These are phyloP conservation scores for Haemorhous mexicanus DNA, from an alignment of 2,113 vertebrate genomes.

Conservation along the genomic window DNA sequence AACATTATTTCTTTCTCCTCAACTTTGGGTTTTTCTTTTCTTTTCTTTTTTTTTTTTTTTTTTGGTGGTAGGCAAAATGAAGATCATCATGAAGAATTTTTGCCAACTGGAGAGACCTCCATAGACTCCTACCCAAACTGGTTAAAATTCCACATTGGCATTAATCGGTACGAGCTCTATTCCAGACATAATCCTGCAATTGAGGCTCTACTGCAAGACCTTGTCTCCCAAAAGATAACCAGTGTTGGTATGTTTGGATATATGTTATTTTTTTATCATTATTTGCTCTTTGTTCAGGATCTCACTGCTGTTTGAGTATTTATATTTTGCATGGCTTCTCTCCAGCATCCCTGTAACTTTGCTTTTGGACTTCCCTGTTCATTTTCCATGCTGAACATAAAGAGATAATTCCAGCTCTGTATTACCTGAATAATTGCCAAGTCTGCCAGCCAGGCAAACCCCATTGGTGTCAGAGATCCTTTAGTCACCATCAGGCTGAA, in stretches of 20 bases:
- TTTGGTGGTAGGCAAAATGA: conserved; percentile 80
- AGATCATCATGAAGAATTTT: conserved; percentile 81
- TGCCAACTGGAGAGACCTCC: conserved; percentile 83
- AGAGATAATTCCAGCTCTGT: not conserved
- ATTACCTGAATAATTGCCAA: not conserved
- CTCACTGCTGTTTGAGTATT: not conserved
- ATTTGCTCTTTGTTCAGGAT: not conserved
- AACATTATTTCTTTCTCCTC: not conserved
- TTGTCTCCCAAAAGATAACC: conserved; percentile 90
- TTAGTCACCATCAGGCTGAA: not conserved
- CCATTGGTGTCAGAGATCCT: not conserved
- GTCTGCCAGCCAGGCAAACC: not conserved
- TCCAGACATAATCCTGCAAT: conserved; percentile 90
- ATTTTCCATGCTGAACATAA: not conserved
- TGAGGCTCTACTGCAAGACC: conserved; percentile 89
- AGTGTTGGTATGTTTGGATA: conserved; percentile 88
- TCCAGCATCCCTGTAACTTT: not conserved
- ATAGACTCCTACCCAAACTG: conserved; percentile 94
- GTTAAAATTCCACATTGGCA: conserved; percentile 97
- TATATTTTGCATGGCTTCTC: conserved; percentile 20
- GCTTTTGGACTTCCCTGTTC: not conserved
- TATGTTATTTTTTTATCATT: not conserved
- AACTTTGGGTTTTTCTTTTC: not conserved
- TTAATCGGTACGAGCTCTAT: conserved; percentile 96
- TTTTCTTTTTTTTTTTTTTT: not conserved